Evolutionary conservation across 2,888 invertebrate species (phyloP), one percentile per base, ranked within the genome.

Genomic region (Nymphalis urticae): DNA sequence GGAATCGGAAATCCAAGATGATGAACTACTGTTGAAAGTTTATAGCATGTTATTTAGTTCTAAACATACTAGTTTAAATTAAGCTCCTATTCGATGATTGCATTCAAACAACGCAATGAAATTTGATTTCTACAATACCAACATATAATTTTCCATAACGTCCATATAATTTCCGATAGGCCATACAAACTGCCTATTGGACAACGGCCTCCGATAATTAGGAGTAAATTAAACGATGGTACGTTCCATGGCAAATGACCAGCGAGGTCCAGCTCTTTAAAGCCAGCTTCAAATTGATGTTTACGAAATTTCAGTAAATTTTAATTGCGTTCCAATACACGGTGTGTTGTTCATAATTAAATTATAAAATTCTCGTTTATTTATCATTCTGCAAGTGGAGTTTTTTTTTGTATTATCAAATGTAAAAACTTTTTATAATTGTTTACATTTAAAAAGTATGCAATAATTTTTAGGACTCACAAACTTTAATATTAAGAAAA

Each of bases 151-250:
- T 69, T 53, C 69, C 61, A 54, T 65, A 64, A 62, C 56, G 61
- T 56, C 7, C 64, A 65, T 48, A 69, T 69, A 69, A 61, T 68
- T 68, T 65, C 59, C 60, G 72, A 70, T 65, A 59, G 65, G 42
- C 65, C 70, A 68, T 64, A 70, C 64, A 70, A 68, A 72, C 68
- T 70, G 65, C 65, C 51, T 65, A 68, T 70, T 63, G 71, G 65
- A 72, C 79, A 76, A 73, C 75, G 75, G 75, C 77, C 77, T 77
- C 76, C 79, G 78, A 78, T 87, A 88, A 89, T 89, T 87, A 87
- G 86, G 81, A 80, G 80, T 79, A 84, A 88, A 89, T 88, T 87
- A 88, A 88, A 87, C 87, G 83, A 86, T 82, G 82, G 79, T 75
- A 77, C 76, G 77, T 79, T 80, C 79, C 64, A 71, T 71, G 62